These are phyloP conservation scores for Drosophila kepulauana DNA, from an alignment of 1,140 invertebrate genomes.

Conservation along the genomic window DNA sequence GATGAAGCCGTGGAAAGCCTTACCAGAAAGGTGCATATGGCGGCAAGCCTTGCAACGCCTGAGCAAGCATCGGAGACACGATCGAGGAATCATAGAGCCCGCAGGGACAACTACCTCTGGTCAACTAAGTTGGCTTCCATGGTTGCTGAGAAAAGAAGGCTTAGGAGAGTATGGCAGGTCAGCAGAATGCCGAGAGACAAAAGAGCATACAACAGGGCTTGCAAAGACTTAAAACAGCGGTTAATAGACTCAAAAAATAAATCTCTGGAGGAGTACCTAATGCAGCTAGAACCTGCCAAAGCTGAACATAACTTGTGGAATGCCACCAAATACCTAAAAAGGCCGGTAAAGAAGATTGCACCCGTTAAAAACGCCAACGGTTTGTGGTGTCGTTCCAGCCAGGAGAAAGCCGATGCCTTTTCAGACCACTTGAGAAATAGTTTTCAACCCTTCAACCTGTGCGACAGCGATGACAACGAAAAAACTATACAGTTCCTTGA, in stretches of 20 bases:
- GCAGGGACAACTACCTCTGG: background rate
- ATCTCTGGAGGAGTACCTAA: constrained; percentile 2
- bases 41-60: too few relatives aligned
- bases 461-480: background rate
- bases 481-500: too few relatives aligned
- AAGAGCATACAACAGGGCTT: background rate
- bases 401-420: background rate
- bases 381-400: too few relatives aligned
- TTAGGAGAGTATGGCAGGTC: constrained; percentile 1
- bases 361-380: too few relatives aligned
- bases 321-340: constrained; percentile 3
- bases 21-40: background rate
- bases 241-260: background rate
- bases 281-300: background rate
- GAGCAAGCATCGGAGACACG: background rate
- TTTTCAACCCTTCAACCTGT: background rate
- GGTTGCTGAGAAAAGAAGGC: background rate
- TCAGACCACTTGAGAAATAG: background rate
- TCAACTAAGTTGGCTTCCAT: background rate
- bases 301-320: constrained; percentile 4
- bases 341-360: background rate
- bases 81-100: background rate
- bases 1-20: background rate
- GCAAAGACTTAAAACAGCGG: background rate
- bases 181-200: background rate